Percentiles rank a stretch among this genome's conserved stretches.
Evolutionary conservation across 2,888 invertebrate genomes (phyloP).

Genomic region (Peribatodes rhomboidaria): DNA sequence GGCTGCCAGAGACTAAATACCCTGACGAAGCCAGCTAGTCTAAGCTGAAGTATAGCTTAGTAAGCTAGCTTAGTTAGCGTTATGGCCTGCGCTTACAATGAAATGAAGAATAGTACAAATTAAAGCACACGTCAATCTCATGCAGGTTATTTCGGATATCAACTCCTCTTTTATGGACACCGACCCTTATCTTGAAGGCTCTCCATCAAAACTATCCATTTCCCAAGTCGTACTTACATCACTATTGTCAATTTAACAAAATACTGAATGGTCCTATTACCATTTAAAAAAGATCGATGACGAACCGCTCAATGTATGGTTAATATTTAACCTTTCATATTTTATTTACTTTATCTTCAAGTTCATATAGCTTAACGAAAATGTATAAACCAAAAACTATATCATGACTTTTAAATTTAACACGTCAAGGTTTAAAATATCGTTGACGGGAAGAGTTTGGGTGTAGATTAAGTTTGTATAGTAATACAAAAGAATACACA

Average conservation of each 20-base stretch:
- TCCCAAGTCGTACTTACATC: slow-evolving; percentile 46
- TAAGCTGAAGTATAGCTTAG: too few species aligned
- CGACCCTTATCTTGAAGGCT: slow-evolving; percentile 9
- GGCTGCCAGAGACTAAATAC: too few species aligned
- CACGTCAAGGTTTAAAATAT: slow-evolving; percentile 18
- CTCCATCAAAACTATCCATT: slow-evolving; percentile 44
- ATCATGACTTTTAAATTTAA: slow-evolving; percentile 6
- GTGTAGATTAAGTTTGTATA: slow-evolving; percentile 9
- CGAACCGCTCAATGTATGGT: slow-evolving; percentile 49
- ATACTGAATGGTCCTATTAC: slow-evolving; percentile 54
- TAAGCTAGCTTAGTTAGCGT: too few species aligned
- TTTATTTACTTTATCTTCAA: slow-evolving; percentile 52
- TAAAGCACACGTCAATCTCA: neutral
- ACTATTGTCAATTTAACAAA: slow-evolving; percentile 59
- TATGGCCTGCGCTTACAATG: too few species aligned
- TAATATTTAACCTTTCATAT: slow-evolving; percentile 55
- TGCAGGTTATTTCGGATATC: too few species aligned
- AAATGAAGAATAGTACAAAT: too few species aligned
- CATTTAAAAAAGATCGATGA: slow-evolving; percentile 48
- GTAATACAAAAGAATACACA: slow-evolving; percentile 38
- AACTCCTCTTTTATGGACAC: neutral
- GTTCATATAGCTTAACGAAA: slow-evolving; percentile 30
- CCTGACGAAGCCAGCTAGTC: too few species aligned
- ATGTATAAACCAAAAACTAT: neutral
- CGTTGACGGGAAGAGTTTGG: neutral